Conservation (phyloP, 2,797 vertebrate species). For the Pachyuromys duprasi region DNA sequence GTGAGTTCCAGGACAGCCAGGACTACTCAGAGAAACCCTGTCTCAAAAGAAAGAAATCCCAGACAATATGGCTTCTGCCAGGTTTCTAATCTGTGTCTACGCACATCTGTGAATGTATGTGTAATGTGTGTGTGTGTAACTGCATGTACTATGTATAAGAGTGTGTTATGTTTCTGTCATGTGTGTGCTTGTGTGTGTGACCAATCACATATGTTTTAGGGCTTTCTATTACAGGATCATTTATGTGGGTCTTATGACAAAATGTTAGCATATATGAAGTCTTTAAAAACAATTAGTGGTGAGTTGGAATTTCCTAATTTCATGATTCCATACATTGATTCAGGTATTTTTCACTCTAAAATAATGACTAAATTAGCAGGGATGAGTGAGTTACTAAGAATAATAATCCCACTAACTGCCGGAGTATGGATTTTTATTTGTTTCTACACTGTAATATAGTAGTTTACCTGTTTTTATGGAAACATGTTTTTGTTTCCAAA, state of each 20-base stretch:
- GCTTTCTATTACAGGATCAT: not conserved
- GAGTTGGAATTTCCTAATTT: constrained; percentile 41
- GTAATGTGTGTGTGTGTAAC: not conserved
- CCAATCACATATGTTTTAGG: not conserved
- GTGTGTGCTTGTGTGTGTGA: not conserved
- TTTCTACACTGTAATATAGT: not conserved
- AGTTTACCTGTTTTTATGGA: constrained; percentile 72
- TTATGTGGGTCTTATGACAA: not conserved
- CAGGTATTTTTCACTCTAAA: constrained; percentile 4
- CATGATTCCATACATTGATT: not conserved
- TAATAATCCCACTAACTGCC: not conserved
- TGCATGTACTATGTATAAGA: not conserved
- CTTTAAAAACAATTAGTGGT: not conserved
- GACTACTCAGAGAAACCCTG: not conserved
- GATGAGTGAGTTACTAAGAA: not conserved
- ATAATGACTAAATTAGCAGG: not conserved
- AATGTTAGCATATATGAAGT: not conserved
- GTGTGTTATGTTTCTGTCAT: not conserved
- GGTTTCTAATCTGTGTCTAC: not conserved
- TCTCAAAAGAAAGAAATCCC: not conserved
- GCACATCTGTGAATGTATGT: not conserved
- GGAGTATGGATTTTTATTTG: constrained; percentile 44
- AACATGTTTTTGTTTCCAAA: constrained; percentile 57
- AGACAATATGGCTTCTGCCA: not conserved
- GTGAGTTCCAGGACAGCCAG: not conserved